phyloP scores from a whole-genome alignment of 2,888 invertebrate species.

The Cephus pygmeus region DNA sequence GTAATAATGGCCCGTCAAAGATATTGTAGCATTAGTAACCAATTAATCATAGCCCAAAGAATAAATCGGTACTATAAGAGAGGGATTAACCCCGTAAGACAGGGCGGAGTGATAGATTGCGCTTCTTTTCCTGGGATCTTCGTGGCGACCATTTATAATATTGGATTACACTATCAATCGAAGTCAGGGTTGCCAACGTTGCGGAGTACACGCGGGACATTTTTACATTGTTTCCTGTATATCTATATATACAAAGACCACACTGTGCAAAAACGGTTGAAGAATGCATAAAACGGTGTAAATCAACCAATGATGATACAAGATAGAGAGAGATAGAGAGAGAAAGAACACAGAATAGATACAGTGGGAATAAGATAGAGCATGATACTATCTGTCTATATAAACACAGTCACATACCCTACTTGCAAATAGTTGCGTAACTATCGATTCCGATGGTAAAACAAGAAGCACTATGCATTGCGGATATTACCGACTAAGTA shows the following conservation, averaged over 20 bases:
- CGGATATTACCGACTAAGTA: slow-evolving; percentile 52
- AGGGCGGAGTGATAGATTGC: slow-evolving; percentile 46
- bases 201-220: not conserved
- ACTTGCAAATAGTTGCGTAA: not conserved
- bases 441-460: not conserved
- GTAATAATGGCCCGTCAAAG: slow-evolving; percentile 25
- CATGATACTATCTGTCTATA: not conserved
- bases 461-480: slow-evolving; percentile 6
- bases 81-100: slow-evolving; percentile 46
- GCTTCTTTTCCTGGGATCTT: slow-evolving; percentile 34
- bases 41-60: slow-evolving; percentile 41
- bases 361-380: not conserved
- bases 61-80: slow-evolving; percentile 51
- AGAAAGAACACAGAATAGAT: not conserved
- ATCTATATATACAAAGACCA: not conserved
- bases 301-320: not conserved
- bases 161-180: slow-evolving; percentile 54
- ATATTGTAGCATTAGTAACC: slow-evolving; percentile 37
- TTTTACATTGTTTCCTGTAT: not conserved
- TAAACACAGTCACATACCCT: not conserved
- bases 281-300: not conserved
- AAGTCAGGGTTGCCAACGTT: slow-evolving; percentile 36
- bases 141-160: slow-evolving; percentile 48
- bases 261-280: not conserved
- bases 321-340: not conserved